A percentile compares a stretch with the other conserved stretches of the same genome.
These are phyloP conservation scores for Tetragonula carbonaria DNA, from an alignment of 2,888 invertebrate species.

Conservation along the genomic window DNA sequence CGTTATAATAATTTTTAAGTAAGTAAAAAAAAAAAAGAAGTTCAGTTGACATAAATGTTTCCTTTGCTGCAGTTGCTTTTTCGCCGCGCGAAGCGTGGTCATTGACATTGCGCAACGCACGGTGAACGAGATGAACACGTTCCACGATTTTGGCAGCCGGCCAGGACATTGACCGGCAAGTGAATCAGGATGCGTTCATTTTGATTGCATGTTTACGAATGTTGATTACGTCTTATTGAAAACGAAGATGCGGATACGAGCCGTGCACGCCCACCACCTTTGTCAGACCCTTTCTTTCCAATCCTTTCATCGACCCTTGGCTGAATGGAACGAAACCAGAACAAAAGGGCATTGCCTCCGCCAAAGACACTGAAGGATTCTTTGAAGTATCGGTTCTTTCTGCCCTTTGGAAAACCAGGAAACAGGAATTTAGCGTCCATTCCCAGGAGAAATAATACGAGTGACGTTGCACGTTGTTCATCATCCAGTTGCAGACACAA, in stretches of 20 bases:
- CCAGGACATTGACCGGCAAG: conserved; percentile 59
- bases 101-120: not conserved
- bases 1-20: not conserved
- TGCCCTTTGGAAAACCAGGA: conserved; percentile 51
- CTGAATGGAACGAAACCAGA: conserved; percentile 64
- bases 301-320: conserved; percentile 71
- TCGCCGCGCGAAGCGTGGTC: not conserved
- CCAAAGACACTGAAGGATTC: conserved; percentile 66
- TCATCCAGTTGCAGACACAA: conserved; percentile 2
- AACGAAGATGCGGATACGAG: conserved; percentile 66
- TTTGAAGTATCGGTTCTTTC: conserved; percentile 68
- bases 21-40: not conserved
- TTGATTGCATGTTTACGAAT: conserved; percentile 70
- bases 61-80: not conserved
- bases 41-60: not conserved
- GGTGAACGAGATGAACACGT: not conserved
- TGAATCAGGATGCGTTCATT: conserved; percentile 61
- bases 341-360: conserved; percentile 66
- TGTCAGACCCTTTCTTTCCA: conserved; percentile 67
- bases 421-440: conserved; percentile 65
- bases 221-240: conserved; percentile 68
- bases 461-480: conserved; percentile 19
- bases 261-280: conserved; percentile 69
- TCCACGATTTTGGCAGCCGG: not conserved
- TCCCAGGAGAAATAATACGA: conserved; percentile 67